Conservation (phyloP, 2,113 vertebrate species). For the Elephantulus edwardii region DNA sequence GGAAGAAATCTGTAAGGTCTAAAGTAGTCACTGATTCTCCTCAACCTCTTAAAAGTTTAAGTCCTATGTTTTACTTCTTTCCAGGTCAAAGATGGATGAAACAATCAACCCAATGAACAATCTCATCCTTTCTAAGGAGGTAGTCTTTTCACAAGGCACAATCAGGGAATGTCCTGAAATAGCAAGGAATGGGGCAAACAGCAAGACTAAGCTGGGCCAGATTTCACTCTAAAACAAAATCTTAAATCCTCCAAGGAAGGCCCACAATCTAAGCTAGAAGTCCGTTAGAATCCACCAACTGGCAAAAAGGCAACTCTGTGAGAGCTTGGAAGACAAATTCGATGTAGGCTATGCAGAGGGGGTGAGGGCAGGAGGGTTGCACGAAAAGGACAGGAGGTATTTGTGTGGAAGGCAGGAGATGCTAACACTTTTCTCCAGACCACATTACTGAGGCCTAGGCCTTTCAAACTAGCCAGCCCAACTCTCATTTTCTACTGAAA, state of each 20-base stretch:
- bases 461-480: neutral
- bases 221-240: neutral
- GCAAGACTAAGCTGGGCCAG: neutral
- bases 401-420: neutral
- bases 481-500: neutral
- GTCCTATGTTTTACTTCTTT: neutral
- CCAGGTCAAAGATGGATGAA: slow-evolving; percentile 5
- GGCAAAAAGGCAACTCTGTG: neutral
- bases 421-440: neutral
- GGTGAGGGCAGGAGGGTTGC: too few species aligned
- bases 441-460: neutral
- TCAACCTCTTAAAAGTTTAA: slow-evolving; percentile 2
- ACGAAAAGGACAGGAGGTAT: neutral
- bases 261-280: neutral
- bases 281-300: neutral
- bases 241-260: neutral
- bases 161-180: neutral
- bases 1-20: neutral
- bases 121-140: neutral
- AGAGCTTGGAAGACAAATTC: neutral
- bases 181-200: slow-evolving; percentile 5
- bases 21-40: neutral
- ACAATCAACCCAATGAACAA: neutral
- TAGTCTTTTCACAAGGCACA: neutral
- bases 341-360: neutral